phyloP scores from a whole-genome alignment of 1,140 invertebrate genomes.

The Trypoxylus dichotomus region DNA sequence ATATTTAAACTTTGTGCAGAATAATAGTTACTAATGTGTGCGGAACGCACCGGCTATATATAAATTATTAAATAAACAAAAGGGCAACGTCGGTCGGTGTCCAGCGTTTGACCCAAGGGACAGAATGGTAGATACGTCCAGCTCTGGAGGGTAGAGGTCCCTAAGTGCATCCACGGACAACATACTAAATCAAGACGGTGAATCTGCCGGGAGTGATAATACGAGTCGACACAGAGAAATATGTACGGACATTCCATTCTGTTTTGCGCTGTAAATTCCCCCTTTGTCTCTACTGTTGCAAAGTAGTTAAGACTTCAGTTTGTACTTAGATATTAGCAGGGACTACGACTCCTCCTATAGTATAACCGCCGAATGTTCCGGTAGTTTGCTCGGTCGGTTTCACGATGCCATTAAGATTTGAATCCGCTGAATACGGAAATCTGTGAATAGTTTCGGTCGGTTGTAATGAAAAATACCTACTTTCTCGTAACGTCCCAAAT shows the following conservation, averaged over 20 bases:
- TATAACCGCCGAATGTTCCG: conserved; percentile 28
- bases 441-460: conserved; percentile 26
- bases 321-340: conserved; percentile 34
- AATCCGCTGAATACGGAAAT: conserved; percentile 29
- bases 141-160: conserved; percentile 11
- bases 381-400: conserved; percentile 27
- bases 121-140: background rate
- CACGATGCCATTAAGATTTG: conserved; percentile 29
- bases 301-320: conserved; percentile 37
- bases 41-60: conserved; percentile 17
- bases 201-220: conserved; percentile 45
- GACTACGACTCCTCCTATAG: background rate
- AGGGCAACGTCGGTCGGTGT: conserved; percentile 14
- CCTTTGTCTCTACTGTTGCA: conserved; percentile 36
- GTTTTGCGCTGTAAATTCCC: conserved; percentile 38
- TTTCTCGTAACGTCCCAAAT: conserved; percentile 5
- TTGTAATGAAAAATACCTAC: conserved; percentile 28
- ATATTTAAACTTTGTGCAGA: conserved; percentile 18
- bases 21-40: conserved; percentile 24
- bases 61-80: conserved; percentile 26
- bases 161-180: conserved; percentile 29
- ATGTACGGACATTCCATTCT: conserved; percentile 40
- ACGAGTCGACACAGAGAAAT: conserved; percentile 41
- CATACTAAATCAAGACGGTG: conserved; percentile 41
- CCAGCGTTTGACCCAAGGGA: conserved; percentile 15